Evolutionary conservation across 2,113 vertebrate genomes (phyloP).

Genomic region (Esox niger): DNA sequence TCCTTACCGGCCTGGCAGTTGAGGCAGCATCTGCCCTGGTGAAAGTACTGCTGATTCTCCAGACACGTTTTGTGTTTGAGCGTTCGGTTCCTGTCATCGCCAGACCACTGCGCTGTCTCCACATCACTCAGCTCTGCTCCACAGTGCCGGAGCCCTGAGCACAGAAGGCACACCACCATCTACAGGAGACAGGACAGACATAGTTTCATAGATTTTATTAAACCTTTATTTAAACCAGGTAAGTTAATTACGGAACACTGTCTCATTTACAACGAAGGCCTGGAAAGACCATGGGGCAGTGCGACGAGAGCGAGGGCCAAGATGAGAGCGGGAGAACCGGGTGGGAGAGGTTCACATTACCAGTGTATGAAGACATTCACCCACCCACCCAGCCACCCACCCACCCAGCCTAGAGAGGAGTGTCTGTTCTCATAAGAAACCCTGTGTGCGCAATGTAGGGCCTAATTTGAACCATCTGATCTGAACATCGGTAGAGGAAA

Average conservation of each 20-base stretch:
- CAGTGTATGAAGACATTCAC: not conserved
- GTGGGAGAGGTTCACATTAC: not conserved
- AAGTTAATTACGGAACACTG: too few relatives aligned
- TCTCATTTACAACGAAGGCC: not conserved
- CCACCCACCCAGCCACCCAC: not conserved
- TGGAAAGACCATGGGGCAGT: not conserved
- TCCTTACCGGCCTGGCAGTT: constrained; percentile 75
- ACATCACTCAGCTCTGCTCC: constrained; percentile 45
- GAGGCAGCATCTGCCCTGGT: constrained; percentile 69
- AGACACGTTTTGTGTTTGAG: constrained; percentile 49
- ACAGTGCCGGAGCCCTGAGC: constrained; percentile 35
- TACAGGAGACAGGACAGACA: constrained; percentile 8
- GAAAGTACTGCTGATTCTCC: constrained; percentile 70
- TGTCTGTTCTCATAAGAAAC: constrained; percentile 64
- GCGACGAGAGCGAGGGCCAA: not conserved
- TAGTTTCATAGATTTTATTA: not conserved
- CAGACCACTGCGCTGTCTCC: constrained; percentile 42
- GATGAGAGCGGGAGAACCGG: not conserved
- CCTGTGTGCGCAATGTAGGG: constrained; percentile 66
- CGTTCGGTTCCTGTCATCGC: constrained; percentile 60
- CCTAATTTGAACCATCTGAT: constrained; percentile 76
- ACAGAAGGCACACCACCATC: constrained; percentile 45
- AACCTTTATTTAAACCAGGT: too few relatives aligned
- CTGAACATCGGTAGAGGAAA: constrained; percentile 69
- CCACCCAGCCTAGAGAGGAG: not conserved